Evolutionary conservation across 92 coral and sea anemone species (phyloP).

Genomic region (Meandrina meandrites): DNA sequence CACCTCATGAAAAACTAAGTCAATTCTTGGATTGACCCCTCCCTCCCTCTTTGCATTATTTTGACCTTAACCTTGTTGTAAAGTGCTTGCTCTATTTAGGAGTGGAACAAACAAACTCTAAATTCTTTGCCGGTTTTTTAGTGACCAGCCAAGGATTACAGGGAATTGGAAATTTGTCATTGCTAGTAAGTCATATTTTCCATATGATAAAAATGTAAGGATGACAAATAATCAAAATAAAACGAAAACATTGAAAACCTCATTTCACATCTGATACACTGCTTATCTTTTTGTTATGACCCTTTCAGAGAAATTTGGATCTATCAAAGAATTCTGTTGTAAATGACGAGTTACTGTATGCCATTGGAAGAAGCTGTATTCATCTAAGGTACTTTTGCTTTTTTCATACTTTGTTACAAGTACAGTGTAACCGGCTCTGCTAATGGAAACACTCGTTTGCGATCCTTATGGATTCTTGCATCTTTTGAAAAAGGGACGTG

Average conservation of each 20-base stretch:
- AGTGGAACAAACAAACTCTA: background rate
- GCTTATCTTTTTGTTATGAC: background rate
- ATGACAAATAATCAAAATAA: background rate
- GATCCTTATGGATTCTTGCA: no score
- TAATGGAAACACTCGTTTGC: no score
- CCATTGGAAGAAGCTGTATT: slow-evolving; percentile 71
- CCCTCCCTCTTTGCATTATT: background rate
- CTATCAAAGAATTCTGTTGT: slow-evolving; percentile 73
- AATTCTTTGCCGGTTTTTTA: slow-evolving; percentile 15
- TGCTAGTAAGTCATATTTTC: slow-evolving; percentile 58
- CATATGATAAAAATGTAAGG: background rate
- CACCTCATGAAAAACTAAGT: no score
- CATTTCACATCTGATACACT: no score
- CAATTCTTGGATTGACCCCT: background rate
- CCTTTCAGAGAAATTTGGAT: slow-evolving; percentile 67
- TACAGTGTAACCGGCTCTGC: background rate
- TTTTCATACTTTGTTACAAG: background rate
- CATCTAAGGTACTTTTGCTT: slow-evolving; percentile 65
- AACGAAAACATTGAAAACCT: no score
- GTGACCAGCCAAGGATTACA: slow-evolving; percentile 66
- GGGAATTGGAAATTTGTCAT: slow-evolving; percentile 57
- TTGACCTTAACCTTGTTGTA: background rate
- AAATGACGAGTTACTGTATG: slow-evolving; percentile 69
- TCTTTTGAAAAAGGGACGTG: no score
- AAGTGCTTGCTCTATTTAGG: background rate